phyloP scores from a whole-genome alignment of 2,113 vertebrate species.

The Ptilorrhoa leucosticta region DNA sequence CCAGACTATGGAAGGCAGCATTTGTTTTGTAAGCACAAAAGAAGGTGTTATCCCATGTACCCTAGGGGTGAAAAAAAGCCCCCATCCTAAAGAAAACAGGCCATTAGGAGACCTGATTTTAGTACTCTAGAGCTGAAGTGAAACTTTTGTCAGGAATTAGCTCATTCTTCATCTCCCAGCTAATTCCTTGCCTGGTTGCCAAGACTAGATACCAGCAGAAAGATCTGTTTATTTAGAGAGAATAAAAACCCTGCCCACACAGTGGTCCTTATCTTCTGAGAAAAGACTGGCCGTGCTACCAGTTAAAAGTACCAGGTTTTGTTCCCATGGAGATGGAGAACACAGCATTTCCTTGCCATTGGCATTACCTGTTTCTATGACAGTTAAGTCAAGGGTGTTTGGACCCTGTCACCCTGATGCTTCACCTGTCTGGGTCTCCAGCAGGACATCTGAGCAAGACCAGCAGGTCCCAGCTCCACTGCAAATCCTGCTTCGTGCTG shows the following conservation, averaged over 20 bases:
- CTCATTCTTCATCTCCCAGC: not conserved
- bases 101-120: not conserved
- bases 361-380: not conserved
- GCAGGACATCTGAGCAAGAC: not conserved
- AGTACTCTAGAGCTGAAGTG: not conserved
- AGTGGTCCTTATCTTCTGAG: constrained; percentile 25
- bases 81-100: not conserved
- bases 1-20: not conserved
- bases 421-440: not conserved
- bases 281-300: constrained; percentile 7
- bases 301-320: constrained; percentile 24
- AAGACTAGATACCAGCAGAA: not conserved
- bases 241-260: not conserved
- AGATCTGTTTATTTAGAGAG: constrained; percentile 19
- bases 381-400: not conserved
- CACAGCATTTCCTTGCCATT: not conserved
- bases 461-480: not conserved
- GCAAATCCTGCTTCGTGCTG: not conserved
- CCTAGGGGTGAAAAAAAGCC: not conserved
- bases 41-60: not conserved
- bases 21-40: constrained; percentile 38
- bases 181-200: not conserved
- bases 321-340: constrained; percentile 58
- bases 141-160: constrained; percentile 16
- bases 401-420: not conserved